Evolutionary conservation across 2,888 invertebrate genomes (phyloP).

Genomic region (Chloroclystis v-ata): DNA sequence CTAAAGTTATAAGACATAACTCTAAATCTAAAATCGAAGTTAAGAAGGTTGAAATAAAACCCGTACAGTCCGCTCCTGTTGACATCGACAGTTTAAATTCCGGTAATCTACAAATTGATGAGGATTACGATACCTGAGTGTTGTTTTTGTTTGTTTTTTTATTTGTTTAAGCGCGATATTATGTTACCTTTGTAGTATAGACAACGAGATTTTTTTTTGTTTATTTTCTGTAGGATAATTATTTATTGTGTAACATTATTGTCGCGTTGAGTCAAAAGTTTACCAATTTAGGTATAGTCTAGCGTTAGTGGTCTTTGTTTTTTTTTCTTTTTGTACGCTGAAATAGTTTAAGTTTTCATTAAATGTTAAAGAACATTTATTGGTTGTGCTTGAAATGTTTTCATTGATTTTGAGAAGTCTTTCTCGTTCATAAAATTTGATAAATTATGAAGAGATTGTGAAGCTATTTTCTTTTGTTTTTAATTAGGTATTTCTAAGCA

Average conservation of each 20-base stretch:
- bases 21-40: slow-evolving; percentile 51
- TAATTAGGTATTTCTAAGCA: too few species aligned
- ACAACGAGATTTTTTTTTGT: slow-evolving; percentile 32
- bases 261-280: slow-evolving; percentile 47
- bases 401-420: too few species aligned
- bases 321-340: slow-evolving; percentile 31
- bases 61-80: slow-evolving; percentile 35
- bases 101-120: slow-evolving; percentile 69
- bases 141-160: slow-evolving; percentile 44
- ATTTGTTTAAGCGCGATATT: slow-evolving; percentile 35
- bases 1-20: slow-evolving; percentile 49
- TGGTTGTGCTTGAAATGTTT: too few species aligned
- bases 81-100: slow-evolving; percentile 62
- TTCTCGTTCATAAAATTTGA: neutral
- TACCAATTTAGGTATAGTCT: slow-evolving; percentile 53
- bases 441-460: neutral
- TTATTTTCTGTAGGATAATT: slow-evolving; percentile 23
- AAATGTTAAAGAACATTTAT: slow-evolving; percentile 21
- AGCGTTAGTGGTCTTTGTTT: slow-evolving; percentile 33
- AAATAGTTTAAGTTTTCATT: slow-evolving; percentile 31
- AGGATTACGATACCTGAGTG: slow-evolving; percentile 76
- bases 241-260: slow-evolving; percentile 37
- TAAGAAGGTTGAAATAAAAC: slow-evolving; percentile 48
- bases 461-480: neutral
- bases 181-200: slow-evolving; percentile 33